phyloP scores from a whole-genome alignment of 2,113 vertebrate genomes.

The Phrynosoma platyrhinos region DNA sequence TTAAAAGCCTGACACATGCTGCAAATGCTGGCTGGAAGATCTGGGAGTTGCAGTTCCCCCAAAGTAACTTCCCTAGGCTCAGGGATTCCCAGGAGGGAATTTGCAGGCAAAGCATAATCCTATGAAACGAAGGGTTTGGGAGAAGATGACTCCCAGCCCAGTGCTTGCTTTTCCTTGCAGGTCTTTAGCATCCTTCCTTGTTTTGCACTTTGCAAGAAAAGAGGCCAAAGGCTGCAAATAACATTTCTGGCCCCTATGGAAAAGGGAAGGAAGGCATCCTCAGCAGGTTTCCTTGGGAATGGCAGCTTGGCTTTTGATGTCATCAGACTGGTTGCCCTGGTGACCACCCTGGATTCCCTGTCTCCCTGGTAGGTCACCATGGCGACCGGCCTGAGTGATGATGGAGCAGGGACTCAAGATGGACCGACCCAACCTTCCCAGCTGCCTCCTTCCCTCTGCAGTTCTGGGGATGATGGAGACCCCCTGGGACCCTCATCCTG shows the following conservation, averaged over 20 bases:
- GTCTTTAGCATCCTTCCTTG: not conserved
- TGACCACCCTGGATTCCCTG: slow-evolving; percentile 61
- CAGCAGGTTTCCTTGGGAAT: slow-evolving; percentile 77
- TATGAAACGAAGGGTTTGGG: no score
- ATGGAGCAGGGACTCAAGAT: not conserved
- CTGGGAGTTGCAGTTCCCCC: no score
- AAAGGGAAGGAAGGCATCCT: not conserved
- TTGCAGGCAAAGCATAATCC: no score
- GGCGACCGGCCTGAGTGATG: slow-evolving; percentile 48
- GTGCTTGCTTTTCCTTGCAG: not conserved
- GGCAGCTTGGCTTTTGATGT: slow-evolving; percentile 70
- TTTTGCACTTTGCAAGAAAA: not conserved
- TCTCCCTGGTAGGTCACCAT: slow-evolving; percentile 63
- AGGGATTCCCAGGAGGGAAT: no score
- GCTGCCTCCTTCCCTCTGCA: not conserved
- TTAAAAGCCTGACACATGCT: no score
- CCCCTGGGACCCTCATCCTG: no score
- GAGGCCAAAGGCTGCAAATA: slow-evolving; percentile 42
- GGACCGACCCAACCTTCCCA: not conserved
- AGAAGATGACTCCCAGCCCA: no score
- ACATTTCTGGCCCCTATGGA: not conserved
- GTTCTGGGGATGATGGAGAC: no score
- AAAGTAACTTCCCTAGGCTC: no score
- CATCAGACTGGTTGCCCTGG: slow-evolving; percentile 71
- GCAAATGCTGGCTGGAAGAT: no score